phyloP scores from a whole-genome alignment of 2,113 vertebrate genomes.

The Epinephelus moara region DNA sequence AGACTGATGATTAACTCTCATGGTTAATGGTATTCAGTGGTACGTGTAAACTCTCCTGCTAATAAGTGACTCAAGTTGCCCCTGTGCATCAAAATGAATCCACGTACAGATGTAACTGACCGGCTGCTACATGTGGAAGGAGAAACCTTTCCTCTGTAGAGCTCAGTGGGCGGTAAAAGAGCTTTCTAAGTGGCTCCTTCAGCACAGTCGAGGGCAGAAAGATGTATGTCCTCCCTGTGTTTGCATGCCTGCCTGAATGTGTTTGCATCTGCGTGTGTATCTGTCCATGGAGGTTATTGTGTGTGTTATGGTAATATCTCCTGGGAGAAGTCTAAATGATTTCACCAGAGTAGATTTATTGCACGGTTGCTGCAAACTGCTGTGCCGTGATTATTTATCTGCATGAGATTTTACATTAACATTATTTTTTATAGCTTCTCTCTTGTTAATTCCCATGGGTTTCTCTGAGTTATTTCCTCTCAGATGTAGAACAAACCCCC shows the following conservation, averaged over 20 bases:
- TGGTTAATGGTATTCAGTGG: constrained; percentile 9
- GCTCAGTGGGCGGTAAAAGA: constrained; percentile 35
- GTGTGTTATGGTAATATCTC: constrained; percentile 64
- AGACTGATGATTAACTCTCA: constrained; percentile 55
- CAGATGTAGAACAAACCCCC: background rate
- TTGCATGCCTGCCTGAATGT: constrained; percentile 29
- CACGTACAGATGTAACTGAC: constrained; percentile 22
- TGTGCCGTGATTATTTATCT: constrained; percentile 35
- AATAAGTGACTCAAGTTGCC: constrained; percentile 31
- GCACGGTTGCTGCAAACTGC: background rate
- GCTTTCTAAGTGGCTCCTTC: constrained; percentile 45
- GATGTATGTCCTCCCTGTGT: constrained; percentile 14
- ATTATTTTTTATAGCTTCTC: too few relatives aligned
- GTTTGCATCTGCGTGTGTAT: constrained; percentile 1
- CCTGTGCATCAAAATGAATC: constrained; percentile 22
- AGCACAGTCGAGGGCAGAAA: background rate
- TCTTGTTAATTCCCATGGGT: constrained; percentile 22
- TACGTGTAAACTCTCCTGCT: constrained; percentile 49
- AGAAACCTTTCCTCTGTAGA: background rate
- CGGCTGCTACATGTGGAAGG: background rate
- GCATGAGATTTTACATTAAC: constrained; percentile 42
- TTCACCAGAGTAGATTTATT: constrained; percentile 50
- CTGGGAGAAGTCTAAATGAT: constrained; percentile 44
- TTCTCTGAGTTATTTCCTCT: constrained; percentile 36
- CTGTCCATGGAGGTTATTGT: constrained; percentile 8